These are phyloP conservation scores for Conopomorpha cramerella DNA, from an alignment of 1,140 invertebrate species.

Conservation along the genomic window DNA sequence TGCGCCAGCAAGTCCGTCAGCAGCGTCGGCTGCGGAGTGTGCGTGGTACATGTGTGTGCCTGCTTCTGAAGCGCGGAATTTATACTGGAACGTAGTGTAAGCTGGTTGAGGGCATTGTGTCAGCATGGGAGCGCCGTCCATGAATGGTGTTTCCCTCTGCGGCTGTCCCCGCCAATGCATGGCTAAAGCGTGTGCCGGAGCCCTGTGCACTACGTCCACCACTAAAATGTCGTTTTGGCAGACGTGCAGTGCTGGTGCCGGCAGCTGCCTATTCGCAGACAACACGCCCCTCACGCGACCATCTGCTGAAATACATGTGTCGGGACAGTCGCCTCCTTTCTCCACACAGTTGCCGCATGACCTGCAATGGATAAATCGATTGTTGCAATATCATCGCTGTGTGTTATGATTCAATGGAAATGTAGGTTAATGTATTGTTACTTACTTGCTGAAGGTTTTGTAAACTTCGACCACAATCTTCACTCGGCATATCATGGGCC, in stretches of 20 bases:
- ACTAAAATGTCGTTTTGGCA: constrained; percentile 86
- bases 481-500: constrained; percentile 80
- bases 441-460: constrained; percentile 69
- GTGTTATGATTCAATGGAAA: constrained; percentile 1
- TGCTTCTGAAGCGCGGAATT: constrained; percentile 70
- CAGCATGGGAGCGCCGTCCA: constrained; percentile 84
- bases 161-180: constrained; percentile 86
- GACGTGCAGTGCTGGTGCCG: constrained; percentile 83
- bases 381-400: too few relatives aligned
- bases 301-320: constrained; percentile 72
- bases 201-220: constrained; percentile 79
- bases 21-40: constrained; percentile 72
- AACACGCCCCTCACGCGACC: constrained; percentile 72
- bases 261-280: constrained; percentile 79
- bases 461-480: constrained; percentile 72
- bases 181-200: constrained; percentile 71
- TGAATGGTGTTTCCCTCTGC: constrained; percentile 77
- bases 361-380: constrained; percentile 16
- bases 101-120: constrained; percentile 85
- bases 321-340: constrained; percentile 63
- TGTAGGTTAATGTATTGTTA: constrained; percentile 2
- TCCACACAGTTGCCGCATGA: constrained; percentile 69
- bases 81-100: constrained; percentile 82
- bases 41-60: constrained; percentile 81
- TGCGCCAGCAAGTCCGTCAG: constrained; percentile 79